Evolutionary conservation across 2,113 vertebrate species (phyloP), one percentile per base, ranked within the genome.

Genomic region (Syngnathus floridae): DNA sequence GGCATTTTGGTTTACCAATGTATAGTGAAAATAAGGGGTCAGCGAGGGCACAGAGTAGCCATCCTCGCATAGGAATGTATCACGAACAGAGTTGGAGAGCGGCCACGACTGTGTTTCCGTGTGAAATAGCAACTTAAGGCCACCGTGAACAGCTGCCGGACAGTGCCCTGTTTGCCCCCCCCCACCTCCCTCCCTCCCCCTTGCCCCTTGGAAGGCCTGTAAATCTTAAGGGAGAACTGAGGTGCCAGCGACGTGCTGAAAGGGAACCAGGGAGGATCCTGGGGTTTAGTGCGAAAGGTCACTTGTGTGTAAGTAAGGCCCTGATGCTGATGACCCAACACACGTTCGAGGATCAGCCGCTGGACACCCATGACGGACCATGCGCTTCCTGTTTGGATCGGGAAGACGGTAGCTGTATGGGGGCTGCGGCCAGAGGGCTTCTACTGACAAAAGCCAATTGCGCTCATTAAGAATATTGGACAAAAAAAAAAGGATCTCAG

Each of bases 51-150:
- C 5, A 12, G 52, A 55, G 41, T 62, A 65, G 67, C 69, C 69
- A 79, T 79, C 65, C 54, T 52, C 75, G 76, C 78, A 65, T 41
- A 70, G 83, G 83, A 87, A 85, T 83, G 73, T 65, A 64, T 74
- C 76, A 73, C 61, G 80, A 75, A 86, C 59, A 22, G 67, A 69
- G 70, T 64, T 84, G 81, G 78, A 88, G 72, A 79, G 55, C 52
- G 67, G 77, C 81, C 88, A 90, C 74, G 82, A 84, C 77, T 86
- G 78, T 62, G 76, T 87, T 91, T 92, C 88, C 73, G 82, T 90
- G 90, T 88, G 90, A 91, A 91, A 90, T 90, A 75, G 82, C 87
- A 85, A 71, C 86, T 89, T 90, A 91, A 90, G 85, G 87, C 84
- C 82, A 80, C 72, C 82, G 70, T 72, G 86, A 91, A 91, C 91